phyloP scores from a whole-genome alignment of 1,140 invertebrate species.

The Microplitis demolitor region DNA sequence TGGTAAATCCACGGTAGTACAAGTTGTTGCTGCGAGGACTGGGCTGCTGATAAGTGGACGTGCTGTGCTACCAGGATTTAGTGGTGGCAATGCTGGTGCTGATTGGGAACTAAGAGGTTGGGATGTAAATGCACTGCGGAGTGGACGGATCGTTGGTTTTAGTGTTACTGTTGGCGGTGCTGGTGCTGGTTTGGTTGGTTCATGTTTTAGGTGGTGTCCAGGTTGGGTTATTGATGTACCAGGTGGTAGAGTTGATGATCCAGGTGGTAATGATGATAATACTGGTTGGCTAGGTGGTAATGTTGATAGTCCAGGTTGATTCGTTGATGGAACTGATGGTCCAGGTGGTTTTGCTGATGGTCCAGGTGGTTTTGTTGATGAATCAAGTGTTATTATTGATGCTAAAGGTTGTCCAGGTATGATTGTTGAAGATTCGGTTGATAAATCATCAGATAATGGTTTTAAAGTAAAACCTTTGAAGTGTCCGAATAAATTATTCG shows the following conservation, averaged over 20 bases:
- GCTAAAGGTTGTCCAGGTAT: no score
- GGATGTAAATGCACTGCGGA: no score
- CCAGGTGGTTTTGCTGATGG: no score
- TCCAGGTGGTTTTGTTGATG: no score
- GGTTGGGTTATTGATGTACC: no score
- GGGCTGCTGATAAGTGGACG: constrained; percentile 80
- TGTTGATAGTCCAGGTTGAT: no score
- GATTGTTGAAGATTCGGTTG: constrained; percentile 43
- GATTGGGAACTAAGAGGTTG: neutral
- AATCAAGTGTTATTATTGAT: no score
- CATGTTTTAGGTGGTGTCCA: constrained; percentile 17
- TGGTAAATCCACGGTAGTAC: constrained; percentile 72
- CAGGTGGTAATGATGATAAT: no score
- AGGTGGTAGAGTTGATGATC: no score
- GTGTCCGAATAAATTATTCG: constrained; percentile 76
- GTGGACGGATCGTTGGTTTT: no score
- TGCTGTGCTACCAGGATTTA: constrained; percentile 64
- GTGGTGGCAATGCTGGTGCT: constrained; percentile 65
- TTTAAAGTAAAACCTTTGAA: constrained; percentile 83
- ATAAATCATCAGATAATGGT: constrained; percentile 60
- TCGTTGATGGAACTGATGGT: no score
- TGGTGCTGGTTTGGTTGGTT: constrained; percentile 58
- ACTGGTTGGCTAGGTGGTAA: no score
- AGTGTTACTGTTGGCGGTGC: constrained; percentile 53
- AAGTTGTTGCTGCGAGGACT: constrained; percentile 77